These are phyloP conservation scores for Cyprinodon variegatus DNA, from an alignment of 2,113 vertebrate genomes.

Conservation along the genomic window DNA sequence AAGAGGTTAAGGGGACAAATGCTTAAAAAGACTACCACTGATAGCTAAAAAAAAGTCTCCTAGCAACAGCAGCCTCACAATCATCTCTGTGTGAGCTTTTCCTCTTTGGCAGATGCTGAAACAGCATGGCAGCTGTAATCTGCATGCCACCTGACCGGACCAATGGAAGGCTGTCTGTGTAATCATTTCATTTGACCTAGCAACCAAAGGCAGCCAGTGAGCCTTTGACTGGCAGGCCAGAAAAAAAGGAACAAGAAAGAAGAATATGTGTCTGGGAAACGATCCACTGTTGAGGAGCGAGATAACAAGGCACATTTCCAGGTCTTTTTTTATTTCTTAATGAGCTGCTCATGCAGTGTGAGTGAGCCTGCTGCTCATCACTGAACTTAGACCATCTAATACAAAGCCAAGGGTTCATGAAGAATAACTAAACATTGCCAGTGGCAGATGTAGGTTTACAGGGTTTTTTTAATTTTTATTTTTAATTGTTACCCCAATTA, in stretches of 20 bases:
- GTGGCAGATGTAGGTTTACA: constrained; percentile 56
- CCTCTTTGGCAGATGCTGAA: constrained; percentile 49
- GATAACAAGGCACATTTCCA: constrained; percentile 59
- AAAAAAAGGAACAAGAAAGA: constrained; percentile 21
- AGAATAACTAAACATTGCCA: constrained; percentile 61
- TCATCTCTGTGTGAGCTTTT: constrained; percentile 40
- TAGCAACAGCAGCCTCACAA: constrained; percentile 52
- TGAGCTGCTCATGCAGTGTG: constrained; percentile 49
- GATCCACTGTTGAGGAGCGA: constrained; percentile 60
- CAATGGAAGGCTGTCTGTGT: constrained; percentile 58
- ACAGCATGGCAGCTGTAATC: constrained; percentile 59
- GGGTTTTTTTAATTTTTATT: constrained; percentile 31
- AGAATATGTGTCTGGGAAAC: constrained; percentile 2
- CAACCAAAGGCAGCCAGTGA: constrained; percentile 55
- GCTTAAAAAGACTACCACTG: constrained; percentile 3
- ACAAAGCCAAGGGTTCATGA: constrained; percentile 52
- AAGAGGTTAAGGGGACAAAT: background rate
- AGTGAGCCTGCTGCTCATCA: constrained; percentile 57
- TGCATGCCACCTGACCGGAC: constrained; percentile 69
- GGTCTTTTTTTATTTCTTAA: constrained; percentile 58
- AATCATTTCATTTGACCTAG: constrained; percentile 66
- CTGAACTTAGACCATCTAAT: constrained; percentile 36
- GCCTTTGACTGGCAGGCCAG: constrained; percentile 50
- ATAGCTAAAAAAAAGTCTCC: constrained; percentile 23
- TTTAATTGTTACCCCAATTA: constrained; percentile 8